A percentile compares a stretch with the other conserved stretches of the same genome.
phyloP scores from a whole-genome alignment of 2,888 invertebrate species.

The Pheosia gnoma region DNA sequence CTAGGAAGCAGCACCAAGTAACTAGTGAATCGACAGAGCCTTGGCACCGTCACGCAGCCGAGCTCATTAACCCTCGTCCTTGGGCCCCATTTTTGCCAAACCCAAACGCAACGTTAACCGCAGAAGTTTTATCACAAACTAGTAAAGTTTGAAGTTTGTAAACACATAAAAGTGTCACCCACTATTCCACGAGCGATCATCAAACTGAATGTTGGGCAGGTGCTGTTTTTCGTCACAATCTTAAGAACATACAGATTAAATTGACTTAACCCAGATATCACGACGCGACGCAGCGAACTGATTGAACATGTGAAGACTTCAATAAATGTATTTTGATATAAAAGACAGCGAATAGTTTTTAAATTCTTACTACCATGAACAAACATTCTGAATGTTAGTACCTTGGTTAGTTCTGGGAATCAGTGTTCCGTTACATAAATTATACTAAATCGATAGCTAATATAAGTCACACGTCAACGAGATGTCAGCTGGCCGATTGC shows the following conservation, averaged over 20 bases:
- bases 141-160: conserved; percentile 17
- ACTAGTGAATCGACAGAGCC: conserved; percentile 39
- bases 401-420: background rate
- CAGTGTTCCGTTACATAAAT: conserved; percentile 1
- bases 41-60: conserved; percentile 58
- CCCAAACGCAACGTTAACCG: conserved; percentile 49
- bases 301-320: background rate
- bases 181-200: conserved; percentile 6
- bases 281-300: background rate
- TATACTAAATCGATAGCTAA: conserved; percentile 40
- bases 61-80: conserved; percentile 59
- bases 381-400: background rate
- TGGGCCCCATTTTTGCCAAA: conserved; percentile 44
- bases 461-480: conserved; percentile 41
- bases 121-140: conserved; percentile 42
- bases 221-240: background rate
- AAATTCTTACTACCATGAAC: too few relatives aligned
- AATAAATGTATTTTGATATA: background rate
- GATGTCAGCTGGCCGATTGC: conserved; percentile 41
- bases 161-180: conserved; percentile 14
- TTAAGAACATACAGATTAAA: background rate
- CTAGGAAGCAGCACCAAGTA: conserved; percentile 29
- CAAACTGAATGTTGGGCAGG: conserved; percentile 8
- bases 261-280: conserved; percentile 4
- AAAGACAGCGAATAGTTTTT: background rate